Conservation (phyloP, 2,113 vertebrate genomes). For the Tor tambroides region DNA sequence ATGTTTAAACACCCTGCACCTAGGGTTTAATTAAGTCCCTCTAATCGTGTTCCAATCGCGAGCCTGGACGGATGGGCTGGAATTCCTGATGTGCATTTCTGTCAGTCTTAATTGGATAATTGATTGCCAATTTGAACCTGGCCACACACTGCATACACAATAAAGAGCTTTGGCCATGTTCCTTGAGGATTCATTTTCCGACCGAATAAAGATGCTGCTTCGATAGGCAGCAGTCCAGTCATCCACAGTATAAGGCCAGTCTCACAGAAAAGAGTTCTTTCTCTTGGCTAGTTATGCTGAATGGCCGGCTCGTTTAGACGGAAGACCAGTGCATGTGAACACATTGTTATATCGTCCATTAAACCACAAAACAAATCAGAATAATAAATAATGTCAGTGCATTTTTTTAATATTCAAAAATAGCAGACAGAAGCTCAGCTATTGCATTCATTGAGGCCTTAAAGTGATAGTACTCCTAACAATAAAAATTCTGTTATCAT, state of each 20-base stretch:
- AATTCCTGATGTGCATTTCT: slow-evolving; percentile 83
- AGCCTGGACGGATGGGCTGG: slow-evolving; percentile 78
- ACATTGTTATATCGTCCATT: background rate
- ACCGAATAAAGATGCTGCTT: slow-evolving; percentile 79
- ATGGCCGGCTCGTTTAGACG: background rate
- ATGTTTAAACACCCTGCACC: slow-evolving; percentile 80
- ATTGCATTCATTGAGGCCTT: background rate
- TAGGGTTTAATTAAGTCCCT: slow-evolving; percentile 82
- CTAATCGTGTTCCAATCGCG: slow-evolving; percentile 83
- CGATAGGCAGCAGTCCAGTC: slow-evolving; percentile 74
- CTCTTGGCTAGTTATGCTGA: slow-evolving; percentile 41
- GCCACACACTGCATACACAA: slow-evolving; percentile 82
- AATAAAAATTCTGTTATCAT: background rate
- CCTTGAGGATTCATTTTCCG: slow-evolving; percentile 80
- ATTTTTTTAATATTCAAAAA: background rate
- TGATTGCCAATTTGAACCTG: slow-evolving; percentile 85
- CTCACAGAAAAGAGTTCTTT: slow-evolving; percentile 24
- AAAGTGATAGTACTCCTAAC: background rate
- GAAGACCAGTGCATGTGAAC: background rate
- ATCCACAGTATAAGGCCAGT: slow-evolving; percentile 55
- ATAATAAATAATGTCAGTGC: background rate
- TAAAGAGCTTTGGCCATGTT: slow-evolving; percentile 78
- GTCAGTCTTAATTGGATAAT: slow-evolving; percentile 86
- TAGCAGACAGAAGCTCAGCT: background rate
- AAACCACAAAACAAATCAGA: background rate